phyloP scores from a whole-genome alignment of 1,140 invertebrate genomes.

The Rhopalosiphum maidis region DNA sequence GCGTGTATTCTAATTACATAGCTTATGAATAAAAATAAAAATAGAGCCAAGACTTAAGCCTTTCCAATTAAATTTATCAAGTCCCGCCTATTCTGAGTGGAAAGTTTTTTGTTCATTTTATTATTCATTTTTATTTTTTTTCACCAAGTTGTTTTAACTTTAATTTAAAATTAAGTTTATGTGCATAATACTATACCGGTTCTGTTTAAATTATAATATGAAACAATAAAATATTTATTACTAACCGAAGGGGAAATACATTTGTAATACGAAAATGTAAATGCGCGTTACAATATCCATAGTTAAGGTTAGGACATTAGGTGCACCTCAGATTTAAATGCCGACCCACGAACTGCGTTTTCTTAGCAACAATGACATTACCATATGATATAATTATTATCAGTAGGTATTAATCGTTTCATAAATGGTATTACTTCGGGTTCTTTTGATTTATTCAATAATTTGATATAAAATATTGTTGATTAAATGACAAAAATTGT shows the following conservation, averaged over 20 bases:
- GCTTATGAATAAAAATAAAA: not conserved
- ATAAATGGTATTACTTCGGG: not conserved
- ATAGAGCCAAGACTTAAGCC: not conserved
- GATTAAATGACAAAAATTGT: too few relatives aligned
- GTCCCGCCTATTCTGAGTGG: not conserved
- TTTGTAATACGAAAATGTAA: not conserved
- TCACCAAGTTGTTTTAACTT: not conserved
- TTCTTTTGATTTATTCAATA: not conserved
- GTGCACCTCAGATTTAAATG: not conserved
- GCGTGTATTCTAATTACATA: not conserved
- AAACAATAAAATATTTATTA: not conserved
- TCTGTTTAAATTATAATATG: not conserved
- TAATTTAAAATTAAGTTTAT: constrained; percentile 3
- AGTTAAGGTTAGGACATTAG: not conserved
- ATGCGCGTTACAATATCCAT: not conserved
- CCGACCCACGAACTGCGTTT: not conserved
- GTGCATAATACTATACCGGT: not conserved
- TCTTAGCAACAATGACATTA: not conserved
- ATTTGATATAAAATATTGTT: not conserved
- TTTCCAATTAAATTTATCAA: not conserved
- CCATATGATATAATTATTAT: not conserved
- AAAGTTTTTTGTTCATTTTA: not conserved
- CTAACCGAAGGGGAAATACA: not conserved
- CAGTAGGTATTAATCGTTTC: not conserved
- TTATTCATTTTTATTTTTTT: not conserved